Base-by-base conservation (phyloP, 2,888 invertebrate genomes). In the Ormyrus rosae region DNA sequence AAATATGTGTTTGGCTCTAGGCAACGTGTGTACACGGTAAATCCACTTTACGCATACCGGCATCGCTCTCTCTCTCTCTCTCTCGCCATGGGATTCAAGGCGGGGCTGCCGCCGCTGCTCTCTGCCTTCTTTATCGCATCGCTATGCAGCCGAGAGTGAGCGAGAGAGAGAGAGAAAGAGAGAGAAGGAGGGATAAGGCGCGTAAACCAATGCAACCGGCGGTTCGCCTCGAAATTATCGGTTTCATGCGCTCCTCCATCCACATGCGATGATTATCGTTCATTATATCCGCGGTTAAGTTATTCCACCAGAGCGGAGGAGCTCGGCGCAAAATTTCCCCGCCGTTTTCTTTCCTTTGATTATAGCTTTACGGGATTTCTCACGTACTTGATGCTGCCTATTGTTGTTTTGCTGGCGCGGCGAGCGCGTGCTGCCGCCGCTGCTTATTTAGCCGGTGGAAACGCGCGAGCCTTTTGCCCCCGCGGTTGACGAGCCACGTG, bases 1-100 rank as follows among this genome's bases (percentile, higher is more conserved):
- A 82, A 82, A 82, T 82, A 80, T 80, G 75, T 80, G 79, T 71
- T 73, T 81, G 79, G 81, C 79, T 81, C 81, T 81, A 79, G 81
- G 81, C 79, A 75, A 63, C 68, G 78, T 75, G 80, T 78, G 80
- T 80, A 78, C 80, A 70, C 78, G 82, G 78, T 78, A 83, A 83
- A 80, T 80, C 82, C 80, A 76, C 75, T 76, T 75, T 78, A 80
- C 80, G 78, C 78, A 68, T 77, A 77, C 76, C 65, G 72, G 69
- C 73, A 53, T 72, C 19, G 58, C 78, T 60, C 70, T 34, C 34
- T 34, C 34, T 34, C 34, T 34, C 34, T 34, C 34, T 70, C 68
- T 19, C 19, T 19, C 19, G 64, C 69, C 75, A 63, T 65, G 74
- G 79, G 77, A 77, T 82, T 83, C 78, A 73, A 82, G 83, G 83